Base-by-base conservation (phyloP, 2,888 invertebrate species). In the Cryptocephalus moraei region DNA sequence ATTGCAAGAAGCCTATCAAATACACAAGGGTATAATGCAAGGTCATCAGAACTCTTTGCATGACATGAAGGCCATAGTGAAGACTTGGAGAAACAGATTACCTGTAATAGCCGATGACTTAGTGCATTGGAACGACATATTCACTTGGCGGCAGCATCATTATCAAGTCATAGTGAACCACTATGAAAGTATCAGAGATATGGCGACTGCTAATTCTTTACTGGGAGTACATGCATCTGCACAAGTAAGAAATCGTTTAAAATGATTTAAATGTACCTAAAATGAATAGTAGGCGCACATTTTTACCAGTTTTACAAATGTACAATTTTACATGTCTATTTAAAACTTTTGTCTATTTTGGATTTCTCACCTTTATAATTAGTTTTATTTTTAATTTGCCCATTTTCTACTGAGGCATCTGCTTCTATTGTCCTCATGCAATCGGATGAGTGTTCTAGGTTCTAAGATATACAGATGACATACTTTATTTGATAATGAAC, bases 1-100 rank as follows among this genome's bases (percentile, higher is more conserved):
- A 68, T 71, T 91, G 6, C 88, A 89, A 62, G 92, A 92, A 67
- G 91, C 91, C 0, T 84, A 84, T 60, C 87, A 89, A 68, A 88
- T 91, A 42, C 87, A 88, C 66, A 83, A 84, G 58, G 79, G 79
- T 1, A 66, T 89, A 62, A 76, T 82, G 65, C 79, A 81, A 59
- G 57, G 53, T 55, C 78, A 80, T 66, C 79, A 78, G 65, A 79
- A 86, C 32, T 89, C 92, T 0, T 73, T 95, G 41, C 93, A 94
- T 69, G 97, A 99, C 67, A 94, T 99, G 91, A 97, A 96, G 69
- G 93, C 95, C 4, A 94, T 95, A 53, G 93, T 97, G 36, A 99
- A 99, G 72, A 97, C 96, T 0, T 99, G 99, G 99, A 81, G 94
- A 58, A 96, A 97, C 73, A 84, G 96, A 1, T 73, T 96, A 60